Conservation (phyloP, 2,797 vertebrate genomes). For the Huso huso region DNA sequence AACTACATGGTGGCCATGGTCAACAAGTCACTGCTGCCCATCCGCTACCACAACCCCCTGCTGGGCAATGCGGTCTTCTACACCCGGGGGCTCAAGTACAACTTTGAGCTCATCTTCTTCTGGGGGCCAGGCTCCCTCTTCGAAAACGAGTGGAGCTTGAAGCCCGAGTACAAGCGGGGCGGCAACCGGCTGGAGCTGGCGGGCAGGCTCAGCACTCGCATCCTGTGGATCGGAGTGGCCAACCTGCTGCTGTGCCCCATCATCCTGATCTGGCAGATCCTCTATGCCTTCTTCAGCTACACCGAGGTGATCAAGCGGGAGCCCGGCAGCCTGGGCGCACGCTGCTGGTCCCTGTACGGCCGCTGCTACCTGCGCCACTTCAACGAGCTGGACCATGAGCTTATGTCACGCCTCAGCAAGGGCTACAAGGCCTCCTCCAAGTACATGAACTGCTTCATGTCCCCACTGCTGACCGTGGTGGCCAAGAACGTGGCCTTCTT, state of each 20-base stretch:
- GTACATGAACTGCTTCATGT: constrained; percentile 98
- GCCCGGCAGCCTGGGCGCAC: constrained; percentile 88
- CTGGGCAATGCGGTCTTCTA: constrained; percentile 83
- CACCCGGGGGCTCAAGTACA: constrained; percentile 94
- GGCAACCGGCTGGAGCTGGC: constrained; percentile 89
- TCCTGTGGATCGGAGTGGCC: constrained; percentile 93
- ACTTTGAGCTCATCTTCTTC: constrained; percentile 97
- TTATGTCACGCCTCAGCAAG: constrained; percentile 91
- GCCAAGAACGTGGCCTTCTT: constrained; percentile 96
- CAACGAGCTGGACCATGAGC: constrained; percentile 93
- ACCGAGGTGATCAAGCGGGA: constrained; percentile 94
- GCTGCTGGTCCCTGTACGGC: constrained; percentile 96
- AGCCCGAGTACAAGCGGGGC: constrained; percentile 86
- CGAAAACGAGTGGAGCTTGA: constrained; percentile 95
- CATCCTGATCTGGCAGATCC: constrained; percentile 97
- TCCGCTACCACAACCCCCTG: constrained; percentile 77
- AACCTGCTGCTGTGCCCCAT: constrained; percentile 94
- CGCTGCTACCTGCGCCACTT: constrained; percentile 96
- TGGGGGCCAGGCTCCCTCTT: constrained; percentile 97
- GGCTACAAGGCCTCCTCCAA: constrained; percentile 95
- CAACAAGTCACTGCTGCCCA: constrained; percentile 91
- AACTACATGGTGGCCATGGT: constrained; percentile 99
- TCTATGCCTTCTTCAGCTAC: constrained; percentile 97
- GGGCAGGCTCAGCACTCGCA: constrained; percentile 83
- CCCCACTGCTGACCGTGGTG: constrained; percentile 83